Evolutionary conservation across 2,113 vertebrate species (phyloP).

Genomic region (Aldabrachelys gigantea): DNA sequence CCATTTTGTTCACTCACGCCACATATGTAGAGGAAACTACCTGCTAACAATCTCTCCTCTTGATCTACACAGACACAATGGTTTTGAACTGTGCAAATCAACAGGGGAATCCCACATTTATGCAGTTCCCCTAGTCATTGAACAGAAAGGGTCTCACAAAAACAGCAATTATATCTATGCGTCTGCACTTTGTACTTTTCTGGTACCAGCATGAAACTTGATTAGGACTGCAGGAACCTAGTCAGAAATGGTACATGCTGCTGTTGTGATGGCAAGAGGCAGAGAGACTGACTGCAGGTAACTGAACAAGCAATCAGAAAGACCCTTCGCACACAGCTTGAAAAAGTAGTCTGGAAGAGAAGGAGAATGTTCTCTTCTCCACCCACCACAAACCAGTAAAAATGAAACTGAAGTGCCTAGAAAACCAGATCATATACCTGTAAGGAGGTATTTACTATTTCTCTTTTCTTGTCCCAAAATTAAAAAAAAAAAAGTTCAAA

Average conservation of each 20-base stretch:
- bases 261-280: slow-evolving; percentile 57
- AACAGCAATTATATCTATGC: slow-evolving; percentile 46
- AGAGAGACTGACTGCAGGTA: slow-evolving; percentile 54
- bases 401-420: neutral
- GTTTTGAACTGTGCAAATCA: neutral
- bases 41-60: neutral
- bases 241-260: slow-evolving; percentile 39
- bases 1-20: neutral
- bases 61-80: neutral
- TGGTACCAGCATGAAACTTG: slow-evolving; percentile 56
- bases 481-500: neutral
- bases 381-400: slow-evolving; percentile 5
- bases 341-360: slow-evolving; percentile 17
- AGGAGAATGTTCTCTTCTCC: slow-evolving; percentile 21
- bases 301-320: slow-evolving; percentile 39
- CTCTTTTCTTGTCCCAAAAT: neutral
- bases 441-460: neutral
- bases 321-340: slow-evolving; percentile 37
- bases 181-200: slow-evolving; percentile 47
- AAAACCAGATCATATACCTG: neutral
- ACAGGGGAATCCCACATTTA: slow-evolving; percentile 25
- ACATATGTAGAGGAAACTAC: neutral
- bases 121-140: slow-evolving; percentile 45
- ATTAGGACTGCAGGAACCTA: slow-evolving; percentile 57
- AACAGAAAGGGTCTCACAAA: slow-evolving; percentile 42